Evolutionary conservation across 2,113 vertebrate genomes (phyloP).

Genomic region (Puma concolor): DNA sequence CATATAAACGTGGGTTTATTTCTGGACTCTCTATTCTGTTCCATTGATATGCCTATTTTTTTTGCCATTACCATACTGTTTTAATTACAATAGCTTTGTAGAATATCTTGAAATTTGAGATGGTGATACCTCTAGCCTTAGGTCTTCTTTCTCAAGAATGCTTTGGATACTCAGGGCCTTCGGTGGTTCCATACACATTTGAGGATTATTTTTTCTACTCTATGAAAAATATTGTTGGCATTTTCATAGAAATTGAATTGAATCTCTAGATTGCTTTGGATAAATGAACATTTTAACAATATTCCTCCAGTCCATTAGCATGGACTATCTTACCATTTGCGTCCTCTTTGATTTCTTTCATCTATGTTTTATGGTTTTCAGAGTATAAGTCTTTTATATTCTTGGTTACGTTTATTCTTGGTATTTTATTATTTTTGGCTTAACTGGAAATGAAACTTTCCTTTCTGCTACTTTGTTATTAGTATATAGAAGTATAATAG

Average conservation of each 20-base stretch:
- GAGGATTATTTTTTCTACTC: neutral
- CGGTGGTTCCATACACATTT: neutral
- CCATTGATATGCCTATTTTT: neutral
- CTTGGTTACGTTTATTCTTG: neutral
- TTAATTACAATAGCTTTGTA: neutral
- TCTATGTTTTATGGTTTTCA: neutral
- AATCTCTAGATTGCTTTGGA: neutral
- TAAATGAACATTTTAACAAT: neutral
- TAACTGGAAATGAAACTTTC: neutral
- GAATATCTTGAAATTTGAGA: neutral
- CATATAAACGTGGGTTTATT: neutral
- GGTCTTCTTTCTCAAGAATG: neutral
- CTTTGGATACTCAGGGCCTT: neutral
- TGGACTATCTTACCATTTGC: neutral
- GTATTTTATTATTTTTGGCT: neutral
- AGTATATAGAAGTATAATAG: neutral
- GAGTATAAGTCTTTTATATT: neutral
- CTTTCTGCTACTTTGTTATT: neutral
- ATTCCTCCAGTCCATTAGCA: neutral
- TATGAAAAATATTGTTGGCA: neutral
- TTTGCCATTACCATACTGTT: neutral
- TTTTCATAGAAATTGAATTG: neutral
- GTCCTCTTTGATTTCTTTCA: neutral
- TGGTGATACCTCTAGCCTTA: neutral
- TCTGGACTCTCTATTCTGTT: neutral